Base-by-base conservation (phyloP, 2,888 invertebrate genomes). In the Heliconius ismenius region DNA sequence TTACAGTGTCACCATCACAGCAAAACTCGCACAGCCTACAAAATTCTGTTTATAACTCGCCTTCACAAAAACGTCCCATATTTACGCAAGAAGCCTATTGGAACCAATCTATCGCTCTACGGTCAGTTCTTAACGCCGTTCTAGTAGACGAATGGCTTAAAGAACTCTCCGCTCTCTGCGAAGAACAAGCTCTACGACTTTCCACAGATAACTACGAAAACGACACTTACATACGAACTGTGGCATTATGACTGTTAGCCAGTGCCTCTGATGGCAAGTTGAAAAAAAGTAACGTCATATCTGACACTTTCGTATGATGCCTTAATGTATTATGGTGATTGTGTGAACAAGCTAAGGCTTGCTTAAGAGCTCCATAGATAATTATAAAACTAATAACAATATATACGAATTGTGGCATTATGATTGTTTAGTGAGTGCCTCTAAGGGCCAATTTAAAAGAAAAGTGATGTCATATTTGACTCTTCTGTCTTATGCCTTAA, bases 71-170 rank as follows among this genome's bases (percentile, higher is more conserved):
- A 76, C 85, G 88, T 43, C 88, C 87, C 0, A 79, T 88, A 2
- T 93, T 94, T 86, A 92, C 92, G 1, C 90, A 94, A 78, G 94
- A 94, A 73, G 84, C 87, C 2, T 94, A 92, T 82, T 94, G 94
- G 94, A 90, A 90, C 82, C 92, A 93, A 77, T 92, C 94, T 0
- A 89, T 91, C 26, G 90, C 92, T 0, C 85, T 91, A 3, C 90
- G 92, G 1, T 89, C 92, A 4, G 87, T 94, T 75, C 85, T 94
- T 13, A 94, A 94, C 86, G 98, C 98, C 2, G 97, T 99, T 10
- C 93, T 99, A 68, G 93, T 99, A 79, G 98, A 98, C 86, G 99
- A 99, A 88, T 98, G 99, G 97, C 95, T 98, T 0, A 98, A 98
- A 89, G 99, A 99, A 92, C 93, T 99, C 78, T 98, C 99, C 0